Evolutionary conservation across 2,113 vertebrate species (phyloP).

Genomic region (Caranx ignobilis): DNA sequence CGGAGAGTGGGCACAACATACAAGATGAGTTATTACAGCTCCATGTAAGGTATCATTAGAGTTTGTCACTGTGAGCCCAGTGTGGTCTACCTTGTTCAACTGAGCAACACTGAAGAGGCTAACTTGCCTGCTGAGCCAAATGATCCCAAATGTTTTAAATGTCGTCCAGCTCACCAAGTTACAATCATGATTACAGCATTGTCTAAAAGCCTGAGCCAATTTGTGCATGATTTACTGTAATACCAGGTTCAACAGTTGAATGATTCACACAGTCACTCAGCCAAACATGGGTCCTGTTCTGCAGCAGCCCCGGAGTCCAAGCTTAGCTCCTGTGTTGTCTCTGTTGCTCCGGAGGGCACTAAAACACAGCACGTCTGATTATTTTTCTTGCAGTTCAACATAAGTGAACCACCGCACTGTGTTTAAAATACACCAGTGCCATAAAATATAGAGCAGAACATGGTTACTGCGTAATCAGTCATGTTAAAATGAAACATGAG

Average conservation of each 20-base stretch:
- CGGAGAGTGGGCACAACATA: constrained; percentile 25
- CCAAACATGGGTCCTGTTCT: constrained; percentile 25
- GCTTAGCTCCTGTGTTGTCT: constrained; percentile 49
- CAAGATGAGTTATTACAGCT: constrained; percentile 45
- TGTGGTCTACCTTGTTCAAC: constrained; percentile 13
- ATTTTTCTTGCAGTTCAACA: constrained; percentile 62
- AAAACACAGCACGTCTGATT: constrained; percentile 55
- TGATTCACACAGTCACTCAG: constrained; percentile 43
- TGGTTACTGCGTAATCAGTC: constrained; percentile 20
- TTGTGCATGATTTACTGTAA: constrained; percentile 33
- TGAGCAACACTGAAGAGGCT: background rate
- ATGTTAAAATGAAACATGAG: constrained; percentile 18
- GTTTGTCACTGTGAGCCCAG: background rate
- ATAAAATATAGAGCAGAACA: constrained; percentile 38
- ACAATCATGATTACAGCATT: constrained; percentile 13
- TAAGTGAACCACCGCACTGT: constrained; percentile 44
- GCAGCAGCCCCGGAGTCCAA: constrained; percentile 31
- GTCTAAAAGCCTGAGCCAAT: constrained; percentile 14
- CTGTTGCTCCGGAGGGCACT: constrained; percentile 61
- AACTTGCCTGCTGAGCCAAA: background rate
- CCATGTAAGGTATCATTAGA: background rate
- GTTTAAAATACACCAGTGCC: constrained; percentile 42
- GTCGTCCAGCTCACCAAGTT: background rate
- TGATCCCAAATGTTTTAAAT: constrained; percentile 5
- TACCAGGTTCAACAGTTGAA: constrained; percentile 13